These are phyloP conservation scores for Lepus europaeus DNA, from an alignment of 2,113 vertebrate genomes.

Conservation along the genomic window DNA sequence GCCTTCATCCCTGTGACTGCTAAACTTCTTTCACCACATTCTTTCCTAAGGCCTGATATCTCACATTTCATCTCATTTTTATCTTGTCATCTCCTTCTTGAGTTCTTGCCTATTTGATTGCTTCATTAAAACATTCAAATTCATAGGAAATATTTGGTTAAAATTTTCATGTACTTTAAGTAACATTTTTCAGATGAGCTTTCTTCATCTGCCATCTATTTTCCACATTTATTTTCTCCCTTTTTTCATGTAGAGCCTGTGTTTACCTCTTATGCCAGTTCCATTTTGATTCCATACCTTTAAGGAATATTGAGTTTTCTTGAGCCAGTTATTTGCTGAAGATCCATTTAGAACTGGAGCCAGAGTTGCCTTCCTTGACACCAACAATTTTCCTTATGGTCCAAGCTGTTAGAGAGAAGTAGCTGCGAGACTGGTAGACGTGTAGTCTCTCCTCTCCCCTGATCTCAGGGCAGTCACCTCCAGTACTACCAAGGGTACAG, in stretches of 20 bases:
- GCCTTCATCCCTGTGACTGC: conserved; percentile 29
- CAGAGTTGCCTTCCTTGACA: neutral
- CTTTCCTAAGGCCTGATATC: neutral
- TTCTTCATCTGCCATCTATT: conserved; percentile 1
- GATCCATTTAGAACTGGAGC: neutral
- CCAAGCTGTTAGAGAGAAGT: neutral
- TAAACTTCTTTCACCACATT: conserved; percentile 45
- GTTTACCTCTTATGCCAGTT: neutral
- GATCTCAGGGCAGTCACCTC: neutral
- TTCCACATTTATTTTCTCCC: neutral
- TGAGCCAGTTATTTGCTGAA: conserved; percentile 34
- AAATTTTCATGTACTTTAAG: neutral
- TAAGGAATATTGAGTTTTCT: neutral
- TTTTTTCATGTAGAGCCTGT: neutral
- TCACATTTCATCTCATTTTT: conserved; percentile 26
- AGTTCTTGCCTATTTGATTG: conserved; percentile 14
- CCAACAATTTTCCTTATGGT: neutral
- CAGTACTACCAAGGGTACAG: neutral
- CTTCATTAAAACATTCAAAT: conserved; percentile 56
- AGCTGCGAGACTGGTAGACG: neutral
- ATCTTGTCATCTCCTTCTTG: conserved; percentile 29
- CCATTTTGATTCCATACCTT: conserved; percentile 24
- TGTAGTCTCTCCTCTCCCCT: neutral
- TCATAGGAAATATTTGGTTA: conserved; percentile 26
- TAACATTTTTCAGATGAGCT: conserved; percentile 1